A percentile compares a stretch with the other conserved stretches of the same genome.
phyloP scores from a whole-genome alignment of 2,888 invertebrate species.

The Blastobasis adustella region DNA sequence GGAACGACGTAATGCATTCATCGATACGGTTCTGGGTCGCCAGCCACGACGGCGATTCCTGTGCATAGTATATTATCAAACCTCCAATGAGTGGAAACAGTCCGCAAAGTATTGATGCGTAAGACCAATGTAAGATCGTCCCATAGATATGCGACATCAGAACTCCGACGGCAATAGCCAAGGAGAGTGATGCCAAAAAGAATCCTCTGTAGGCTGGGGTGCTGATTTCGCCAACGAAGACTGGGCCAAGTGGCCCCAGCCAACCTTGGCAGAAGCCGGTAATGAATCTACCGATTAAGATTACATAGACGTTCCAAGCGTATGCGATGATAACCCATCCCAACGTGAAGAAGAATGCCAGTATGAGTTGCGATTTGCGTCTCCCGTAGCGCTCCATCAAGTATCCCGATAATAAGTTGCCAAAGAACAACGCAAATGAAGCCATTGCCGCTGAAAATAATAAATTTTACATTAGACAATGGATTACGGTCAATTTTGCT shows the following conservation, averaged over 20 bases:
- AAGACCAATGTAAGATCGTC: conserved; percentile 76
- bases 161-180: conserved; percentile 78
- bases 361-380: conserved; percentile 64
- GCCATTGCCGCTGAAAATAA: conserved; percentile 75
- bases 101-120: conserved; percentile 72
- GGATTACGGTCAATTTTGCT: conserved; percentile 5
- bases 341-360: conserved; percentile 65
- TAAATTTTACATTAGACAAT: neutral
- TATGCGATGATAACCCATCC: conserved; percentile 77
- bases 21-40: conserved; percentile 73
- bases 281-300: conserved; percentile 72
- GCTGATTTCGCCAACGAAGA: conserved; percentile 76
- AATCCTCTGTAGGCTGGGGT: conserved; percentile 77
- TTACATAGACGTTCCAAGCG: conserved; percentile 55
- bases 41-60: conserved; percentile 82
- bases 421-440: conserved; percentile 75
- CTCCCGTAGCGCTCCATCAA: conserved; percentile 77
- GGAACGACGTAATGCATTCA: conserved; percentile 75
- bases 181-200: conserved; percentile 75
- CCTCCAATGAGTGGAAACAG: conserved; percentile 69
- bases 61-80: conserved; percentile 72
- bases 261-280: conserved; percentile 76
- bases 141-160: conserved; percentile 79
- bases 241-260: conserved; percentile 70
- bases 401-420: conserved; percentile 75